Base-by-base conservation (phyloP, 2,113 vertebrate genomes). In the Taurulus bubalis region DNA sequence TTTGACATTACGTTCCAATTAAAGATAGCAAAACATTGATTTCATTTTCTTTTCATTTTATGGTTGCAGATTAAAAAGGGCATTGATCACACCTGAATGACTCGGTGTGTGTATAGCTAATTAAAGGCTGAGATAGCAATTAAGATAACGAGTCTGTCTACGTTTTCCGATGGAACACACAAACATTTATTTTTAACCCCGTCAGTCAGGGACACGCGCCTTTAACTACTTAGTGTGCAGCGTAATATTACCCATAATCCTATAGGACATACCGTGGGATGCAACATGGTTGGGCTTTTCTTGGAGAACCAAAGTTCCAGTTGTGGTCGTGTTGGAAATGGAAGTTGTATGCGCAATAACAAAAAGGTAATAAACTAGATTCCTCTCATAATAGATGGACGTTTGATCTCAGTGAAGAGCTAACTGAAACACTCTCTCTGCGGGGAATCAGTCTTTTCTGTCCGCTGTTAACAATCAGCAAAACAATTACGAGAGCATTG, bases 1-100 rank as follows among this genome's bases (percentile, higher is more conserved):
- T 94, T 85, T 90, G 91, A 92, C 90, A 82, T 93, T 87, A 88
- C 85, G 45, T 92, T 94, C 93, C 90, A 92, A 93, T 92, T 94
- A 91, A 87, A 93, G 91, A 93, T 87, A 85, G 86, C 80, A 92
- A 93, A 94, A 94, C 85, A 88, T 70, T 89, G 91, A 93, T 94
- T 90, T 93, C 86, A 89, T 92, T 93, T 93, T 92, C 78, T 85
- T 90, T 91, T 89, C 79, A 76, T 92, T 93, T 94, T 85, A 82
- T 82, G 73, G 30, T 73, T 47, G 85, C 83, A 89, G 92, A 90
- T 92, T 91, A 91, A 83, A n/a, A 85, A 79, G 86, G 90, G 85
- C 87, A 91, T 92, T 77, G 91, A 92, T 92, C 89, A 92, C 92
- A 95, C 91, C 92, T 92, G 91, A 89, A 85, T 85, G 86, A 86